A percentile compares a stretch with the other conserved stretches of the same genome.
phyloP scores from a whole-genome alignment of 2,797 vertebrate species.

The Loriculus beryllinus region DNA sequence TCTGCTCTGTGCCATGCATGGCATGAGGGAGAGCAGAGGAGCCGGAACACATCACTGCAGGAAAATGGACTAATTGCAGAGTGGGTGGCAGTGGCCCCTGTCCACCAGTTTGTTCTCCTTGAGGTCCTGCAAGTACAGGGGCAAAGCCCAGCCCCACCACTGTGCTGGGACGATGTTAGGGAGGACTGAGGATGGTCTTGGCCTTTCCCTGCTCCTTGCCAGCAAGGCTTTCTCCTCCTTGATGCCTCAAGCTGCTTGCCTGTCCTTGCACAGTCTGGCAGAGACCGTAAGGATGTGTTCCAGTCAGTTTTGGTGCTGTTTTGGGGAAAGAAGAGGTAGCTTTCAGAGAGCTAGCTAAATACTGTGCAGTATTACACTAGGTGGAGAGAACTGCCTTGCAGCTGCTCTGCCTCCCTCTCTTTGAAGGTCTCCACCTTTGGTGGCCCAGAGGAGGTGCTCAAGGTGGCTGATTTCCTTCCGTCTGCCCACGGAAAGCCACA shows the following conservation, averaged over 20 bases:
- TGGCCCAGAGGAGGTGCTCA: neutral
- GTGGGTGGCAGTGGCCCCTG: neutral
- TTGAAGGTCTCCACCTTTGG: neutral
- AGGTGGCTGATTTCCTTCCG: neutral
- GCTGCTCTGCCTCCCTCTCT: neutral
- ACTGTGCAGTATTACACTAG: neutral
- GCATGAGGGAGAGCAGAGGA: neutral
- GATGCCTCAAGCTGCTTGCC: neutral
- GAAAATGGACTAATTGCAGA: neutral
- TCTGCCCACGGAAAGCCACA: neutral
- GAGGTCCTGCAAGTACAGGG: neutral
- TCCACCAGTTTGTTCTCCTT: neutral
- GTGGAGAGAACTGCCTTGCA: accelerated
- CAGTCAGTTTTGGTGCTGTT: neutral
- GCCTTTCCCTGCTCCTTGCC: neutral
- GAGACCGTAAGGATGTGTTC: neutral
- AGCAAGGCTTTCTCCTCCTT: neutral
- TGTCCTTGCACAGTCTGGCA: neutral
- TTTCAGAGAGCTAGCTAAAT: neutral
- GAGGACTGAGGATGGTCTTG: neutral
- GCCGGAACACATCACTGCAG: neutral
- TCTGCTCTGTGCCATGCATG: neutral
- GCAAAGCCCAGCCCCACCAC: neutral
- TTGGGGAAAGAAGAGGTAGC: neutral
- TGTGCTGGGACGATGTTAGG: accelerated